Conservation (phyloP, 2,888 invertebrate species). For the Heliconius aoede region DNA sequence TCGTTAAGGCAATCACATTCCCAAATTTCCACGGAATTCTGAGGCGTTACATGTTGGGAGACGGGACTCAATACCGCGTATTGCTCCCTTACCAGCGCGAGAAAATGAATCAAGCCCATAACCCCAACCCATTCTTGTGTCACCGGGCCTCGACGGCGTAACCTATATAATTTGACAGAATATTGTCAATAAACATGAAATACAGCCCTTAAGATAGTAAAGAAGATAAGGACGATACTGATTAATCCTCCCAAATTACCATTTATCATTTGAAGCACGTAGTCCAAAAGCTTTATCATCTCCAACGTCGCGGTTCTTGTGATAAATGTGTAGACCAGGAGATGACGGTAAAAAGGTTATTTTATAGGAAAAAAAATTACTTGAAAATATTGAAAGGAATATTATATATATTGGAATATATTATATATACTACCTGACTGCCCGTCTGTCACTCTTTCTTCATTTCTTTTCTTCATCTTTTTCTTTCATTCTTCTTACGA, state of each 20-base stretch:
- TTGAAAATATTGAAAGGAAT: no score
- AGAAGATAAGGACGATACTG: slow-evolving; percentile 13
- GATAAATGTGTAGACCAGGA: slow-evolving; percentile 19
- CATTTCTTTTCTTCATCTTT: no score
- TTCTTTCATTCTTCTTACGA: no score
- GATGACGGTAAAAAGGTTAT: neutral
- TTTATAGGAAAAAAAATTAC: neutral
- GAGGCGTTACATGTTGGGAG: neutral
- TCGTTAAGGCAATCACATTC: neutral
- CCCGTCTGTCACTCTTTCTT: no score
- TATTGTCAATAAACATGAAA: neutral
- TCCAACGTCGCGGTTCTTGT: slow-evolving; percentile 25
- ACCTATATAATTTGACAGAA: neutral
- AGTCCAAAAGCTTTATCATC: slow-evolving; percentile 52
- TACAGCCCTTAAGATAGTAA: neutral
- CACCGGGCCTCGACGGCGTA: no score
- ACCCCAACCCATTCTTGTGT: neutral
- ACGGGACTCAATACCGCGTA: neutral
- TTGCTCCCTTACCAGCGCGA: neutral
- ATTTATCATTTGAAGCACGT: slow-evolving; percentile 59
- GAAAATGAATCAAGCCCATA: neutral
- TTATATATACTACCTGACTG: no score
- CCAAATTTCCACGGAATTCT: neutral
- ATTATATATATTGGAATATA: no score
- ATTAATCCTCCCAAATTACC: slow-evolving; percentile 35